A percentile compares a stretch with the other conserved stretches of the same genome.
These are phyloP conservation scores for Brachionus plicatilis DNA, from an alignment of 1,140 invertebrate genomes.

Conservation along the genomic window DNA sequence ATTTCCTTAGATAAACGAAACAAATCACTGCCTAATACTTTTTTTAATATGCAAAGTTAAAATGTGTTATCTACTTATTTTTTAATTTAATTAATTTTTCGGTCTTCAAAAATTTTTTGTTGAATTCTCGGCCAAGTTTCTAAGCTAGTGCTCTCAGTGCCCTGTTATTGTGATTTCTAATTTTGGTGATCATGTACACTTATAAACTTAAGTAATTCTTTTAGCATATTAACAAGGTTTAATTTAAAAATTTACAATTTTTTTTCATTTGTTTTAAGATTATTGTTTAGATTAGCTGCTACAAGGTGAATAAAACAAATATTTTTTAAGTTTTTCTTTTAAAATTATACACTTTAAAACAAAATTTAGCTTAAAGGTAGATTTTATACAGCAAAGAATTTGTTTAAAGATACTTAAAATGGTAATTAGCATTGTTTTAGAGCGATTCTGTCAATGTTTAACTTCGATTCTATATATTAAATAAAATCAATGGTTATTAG, in stretches of 20 bases:
- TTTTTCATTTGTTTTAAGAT: slow-evolving; percentile 1
- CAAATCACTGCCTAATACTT: neutral
- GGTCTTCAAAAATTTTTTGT: neutral
- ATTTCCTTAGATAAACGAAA: neutral
- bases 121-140: neutral
- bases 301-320: neutral
- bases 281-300: neutral
- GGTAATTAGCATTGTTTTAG: neutral
- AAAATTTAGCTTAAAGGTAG: neutral
- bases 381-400: neutral
- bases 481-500: neutral
- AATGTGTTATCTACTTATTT: neutral
- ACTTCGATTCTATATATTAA: neutral
- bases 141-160: neutral
- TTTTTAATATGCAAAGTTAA: neutral
- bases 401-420: neutral
- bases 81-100: neutral
- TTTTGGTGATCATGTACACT: neutral
- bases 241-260: neutral
- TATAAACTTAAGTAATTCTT: neutral
- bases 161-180: neutral
- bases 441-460: neutral
- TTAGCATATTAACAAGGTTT: neutral
- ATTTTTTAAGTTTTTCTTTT: neutral
- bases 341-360: neutral